Percentiles rank a stretch among this genome's conserved stretches.
These are phyloP conservation scores for Seladonia tumulorum DNA, from an alignment of 2,888 invertebrate species.

Conservation along the genomic window DNA sequence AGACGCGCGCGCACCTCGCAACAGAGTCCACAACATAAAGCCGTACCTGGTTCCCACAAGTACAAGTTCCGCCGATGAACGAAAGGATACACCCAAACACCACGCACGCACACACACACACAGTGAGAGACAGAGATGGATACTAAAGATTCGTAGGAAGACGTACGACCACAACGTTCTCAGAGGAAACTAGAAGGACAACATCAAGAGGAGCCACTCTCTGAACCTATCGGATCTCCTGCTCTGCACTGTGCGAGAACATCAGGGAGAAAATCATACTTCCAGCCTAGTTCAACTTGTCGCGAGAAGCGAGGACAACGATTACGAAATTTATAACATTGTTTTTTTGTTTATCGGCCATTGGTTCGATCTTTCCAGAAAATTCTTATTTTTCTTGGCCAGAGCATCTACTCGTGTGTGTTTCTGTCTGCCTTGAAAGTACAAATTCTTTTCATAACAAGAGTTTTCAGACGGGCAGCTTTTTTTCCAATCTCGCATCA, in stretches of 20 bases:
- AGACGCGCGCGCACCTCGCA: conserved; percentile 43
- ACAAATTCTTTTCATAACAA: conserved; percentile 21
- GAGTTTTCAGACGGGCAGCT: background rate
- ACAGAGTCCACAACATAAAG: conserved; percentile 65
- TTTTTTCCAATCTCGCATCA: conserved; percentile 30
- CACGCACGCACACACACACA: conserved; percentile 3
- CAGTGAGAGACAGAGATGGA: conserved; percentile 24
- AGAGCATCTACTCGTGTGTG: conserved; percentile 10
- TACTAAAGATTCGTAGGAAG: conserved; percentile 25
- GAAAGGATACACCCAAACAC: conserved; percentile 38
- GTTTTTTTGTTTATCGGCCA: conserved; percentile 20
- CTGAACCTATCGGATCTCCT: conserved; percentile 1
- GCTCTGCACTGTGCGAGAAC: background rate
- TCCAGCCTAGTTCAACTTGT: background rate
- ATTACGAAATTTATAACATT: background rate
- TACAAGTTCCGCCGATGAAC: conserved; percentile 57
- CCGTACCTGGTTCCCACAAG: conserved; percentile 75
- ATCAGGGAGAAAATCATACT: background rate
- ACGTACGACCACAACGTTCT: conserved; percentile 20
- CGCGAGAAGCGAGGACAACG: background rate
- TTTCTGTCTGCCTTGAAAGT: conserved; percentile 33
- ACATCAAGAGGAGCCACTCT: conserved; percentile 45
- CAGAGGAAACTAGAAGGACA: conserved; percentile 29
- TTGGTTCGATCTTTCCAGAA: conserved; percentile 16
- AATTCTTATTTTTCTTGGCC: conserved; percentile 14